A percentile compares a stretch with the other conserved stretches of the same genome.
These are phyloP conservation scores for Agrenia bidenticulata DNA, from an alignment of 2,888 invertebrate species.

Conservation along the genomic window DNA sequence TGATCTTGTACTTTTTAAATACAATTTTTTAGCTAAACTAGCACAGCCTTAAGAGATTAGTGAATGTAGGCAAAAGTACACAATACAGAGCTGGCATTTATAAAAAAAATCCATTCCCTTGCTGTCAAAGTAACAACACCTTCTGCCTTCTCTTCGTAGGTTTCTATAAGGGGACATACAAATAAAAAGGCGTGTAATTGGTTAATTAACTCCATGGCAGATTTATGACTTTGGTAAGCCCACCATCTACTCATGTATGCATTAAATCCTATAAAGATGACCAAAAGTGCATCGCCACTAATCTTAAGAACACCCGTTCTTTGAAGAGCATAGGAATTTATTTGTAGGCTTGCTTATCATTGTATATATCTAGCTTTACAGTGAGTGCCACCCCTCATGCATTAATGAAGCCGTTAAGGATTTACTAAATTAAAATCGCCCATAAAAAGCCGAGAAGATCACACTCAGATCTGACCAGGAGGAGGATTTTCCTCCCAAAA, in stretches of 20 bases:
- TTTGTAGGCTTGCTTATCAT: slow-evolving; percentile 1
- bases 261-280: slow-evolving; percentile 7
- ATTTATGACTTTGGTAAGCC: slow-evolving; percentile 39
- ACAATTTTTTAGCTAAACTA: too few species aligned
- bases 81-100: too few species aligned
- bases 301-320: background rate
- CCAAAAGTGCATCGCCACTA: slow-evolving; percentile 11
- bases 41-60: too few species aligned
- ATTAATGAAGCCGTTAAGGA: slow-evolving; percentile 20
- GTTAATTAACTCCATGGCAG: slow-evolving; percentile 47
- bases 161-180: slow-evolving; percentile 32
- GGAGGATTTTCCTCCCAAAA: slow-evolving; percentile 10
- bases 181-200: slow-evolving; percentile 44
- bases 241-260: slow-evolving; percentile 17
- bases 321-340: slow-evolving; percentile 3
- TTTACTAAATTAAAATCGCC: slow-evolving; percentile 18
- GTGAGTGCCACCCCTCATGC: slow-evolving; percentile 6
- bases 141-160: too few species aligned
- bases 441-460: slow-evolving; percentile 11
- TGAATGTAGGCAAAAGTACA: too few species aligned
- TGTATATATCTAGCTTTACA: too few species aligned
- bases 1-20: too few species aligned
- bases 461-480: background rate
- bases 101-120: too few species aligned
- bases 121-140: too few species aligned